A percentile compares a stretch with the other conserved stretches of the same genome.
These are phyloP conservation scores for Acyrthosiphon pisum DNA, from an alignment of 1,140 invertebrate species.

Conservation along the genomic window DNA sequence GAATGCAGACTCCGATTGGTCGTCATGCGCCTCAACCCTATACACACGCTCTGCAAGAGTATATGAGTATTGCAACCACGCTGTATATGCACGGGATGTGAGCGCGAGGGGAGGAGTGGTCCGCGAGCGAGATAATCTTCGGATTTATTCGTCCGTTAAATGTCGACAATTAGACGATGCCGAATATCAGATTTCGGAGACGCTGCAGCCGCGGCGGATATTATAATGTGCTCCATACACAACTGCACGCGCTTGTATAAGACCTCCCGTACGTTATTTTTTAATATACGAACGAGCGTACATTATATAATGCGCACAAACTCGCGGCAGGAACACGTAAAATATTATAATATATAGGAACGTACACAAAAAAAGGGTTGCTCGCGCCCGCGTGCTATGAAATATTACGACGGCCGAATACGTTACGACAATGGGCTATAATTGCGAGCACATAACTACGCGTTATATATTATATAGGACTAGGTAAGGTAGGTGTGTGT, in stretches of 20 bases:
- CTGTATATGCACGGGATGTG: background rate
- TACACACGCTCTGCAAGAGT: no score
- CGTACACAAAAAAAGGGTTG: constrained; percentile 28
- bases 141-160: constrained; percentile 55
- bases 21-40: background rate
- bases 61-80: background rate
- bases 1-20: background rate
- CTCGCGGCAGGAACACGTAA: background rate
- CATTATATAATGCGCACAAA: background rate
- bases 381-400: constrained; percentile 44
- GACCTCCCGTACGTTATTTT: background rate
- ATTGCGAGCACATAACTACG: constrained; percentile 23
- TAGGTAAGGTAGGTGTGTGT: background rate
- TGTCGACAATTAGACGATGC: constrained; percentile 43
- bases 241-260: background rate
- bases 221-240: background rate
- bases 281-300: background rate
- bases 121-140: constrained; percentile 35
- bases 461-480: background rate
- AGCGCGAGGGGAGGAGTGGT: constrained; percentile 28
- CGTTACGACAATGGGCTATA: constrained; percentile 52
- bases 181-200: constrained; percentile 48
- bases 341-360: background rate
- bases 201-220: background rate
- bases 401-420: constrained; percentile 54